Evolutionary conservation across 2,797 vertebrate genomes (phyloP), one percentile per base, ranked within the genome.

Genomic region (Cossypha dichroa): DNA sequence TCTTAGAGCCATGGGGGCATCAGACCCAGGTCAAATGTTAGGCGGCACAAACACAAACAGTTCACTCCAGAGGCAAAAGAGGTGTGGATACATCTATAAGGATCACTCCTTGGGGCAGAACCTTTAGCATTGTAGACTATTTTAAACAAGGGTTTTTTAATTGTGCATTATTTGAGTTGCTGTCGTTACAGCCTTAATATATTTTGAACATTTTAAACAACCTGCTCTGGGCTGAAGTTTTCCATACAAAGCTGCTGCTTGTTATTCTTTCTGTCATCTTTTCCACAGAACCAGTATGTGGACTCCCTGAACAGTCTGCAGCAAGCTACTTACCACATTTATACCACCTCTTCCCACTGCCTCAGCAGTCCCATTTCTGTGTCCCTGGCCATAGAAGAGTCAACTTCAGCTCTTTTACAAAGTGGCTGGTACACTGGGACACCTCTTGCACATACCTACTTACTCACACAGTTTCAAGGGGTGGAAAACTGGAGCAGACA

Each of bases 1-100:
- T 84, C 82, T 58, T 38, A 55, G 41, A 95, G 85, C 85, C 92
- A 95, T 12, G 8, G 90, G 92, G 92, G 74, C 84, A 93, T 79
- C 66, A 0, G 93, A 52, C 88, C 43, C 68, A 72, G 95, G 95
- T 97, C 93, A 95, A 92, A 59, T 48, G 69, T 80, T 83, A 91
- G 69, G 66, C 6, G 12, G 73, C 68, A 75, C 82, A 88, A 87
- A 85, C 68, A 72, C 72, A 90, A 86, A 46, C 85, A 90, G 85
- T 86, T 94, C 73, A 28, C 58, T 93, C 73, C 20, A 91, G 58
- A 94, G 82, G 76, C 13, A 0, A 60, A 58, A 75, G 64, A 96
- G 82, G 36, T 78, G 82, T 85, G 90, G 60, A 75, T 90, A 54
- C 69, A 64, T 66, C 66, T 10, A 3, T n/a, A 77, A 72, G 79